phyloP scores from a whole-genome alignment of 2,888 invertebrate genomes.

The Latheticus oryzae region DNA sequence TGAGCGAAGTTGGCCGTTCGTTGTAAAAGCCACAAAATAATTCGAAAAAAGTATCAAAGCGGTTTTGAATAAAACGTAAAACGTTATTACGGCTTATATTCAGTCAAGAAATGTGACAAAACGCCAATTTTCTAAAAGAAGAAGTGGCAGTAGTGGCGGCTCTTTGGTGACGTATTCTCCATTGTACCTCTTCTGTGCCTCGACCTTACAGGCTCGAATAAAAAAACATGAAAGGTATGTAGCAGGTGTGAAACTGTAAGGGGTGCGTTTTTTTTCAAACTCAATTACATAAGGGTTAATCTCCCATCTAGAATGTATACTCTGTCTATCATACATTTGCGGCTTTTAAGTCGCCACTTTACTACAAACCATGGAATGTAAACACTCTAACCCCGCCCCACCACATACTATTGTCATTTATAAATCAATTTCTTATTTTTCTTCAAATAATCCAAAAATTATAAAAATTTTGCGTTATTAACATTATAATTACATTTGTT shows the following conservation, averaged over 20 bases:
- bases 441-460: too few relatives aligned
- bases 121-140: conserved; percentile 33
- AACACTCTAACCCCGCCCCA: conserved; percentile 66
- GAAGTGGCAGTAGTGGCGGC: conserved; percentile 56
- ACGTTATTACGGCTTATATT: conserved; percentile 41
- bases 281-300: not conserved
- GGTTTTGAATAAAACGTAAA: not conserved
- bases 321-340: conserved; percentile 26
- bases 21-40: conserved; percentile 32
- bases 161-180: conserved; percentile 66
- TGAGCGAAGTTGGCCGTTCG: conserved; percentile 55
- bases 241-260: conserved; percentile 7
- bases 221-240: conserved; percentile 62
- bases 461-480: too few relatives aligned
- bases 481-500: too few relatives aligned
- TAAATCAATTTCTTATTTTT: conserved; percentile 54
- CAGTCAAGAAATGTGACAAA: conserved; percentile 55
- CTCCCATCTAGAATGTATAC: not conserved
- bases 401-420: conserved; percentile 57
- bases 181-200: conserved; percentile 64
- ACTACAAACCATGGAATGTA: conserved; percentile 59
- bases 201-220: conserved; percentile 56
- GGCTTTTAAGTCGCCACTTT: conserved; percentile 43
- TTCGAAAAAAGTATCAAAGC: conserved; percentile 7
- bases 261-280: conserved; percentile 24